These are phyloP conservation scores for Aphidius gifuensis DNA, from an alignment of 1,140 invertebrate species.

Conservation along the genomic window DNA sequence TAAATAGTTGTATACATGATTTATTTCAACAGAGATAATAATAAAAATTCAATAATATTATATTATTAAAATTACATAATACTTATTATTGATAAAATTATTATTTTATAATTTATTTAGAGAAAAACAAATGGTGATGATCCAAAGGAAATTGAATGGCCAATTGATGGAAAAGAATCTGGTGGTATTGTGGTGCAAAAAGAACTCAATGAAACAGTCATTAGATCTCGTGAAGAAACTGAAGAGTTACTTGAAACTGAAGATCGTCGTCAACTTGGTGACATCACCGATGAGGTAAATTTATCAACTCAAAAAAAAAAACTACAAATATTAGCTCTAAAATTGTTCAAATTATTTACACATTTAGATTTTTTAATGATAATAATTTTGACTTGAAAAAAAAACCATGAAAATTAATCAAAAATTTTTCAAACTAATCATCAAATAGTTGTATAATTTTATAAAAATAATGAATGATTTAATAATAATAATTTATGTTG, in stretches of 20 bases:
- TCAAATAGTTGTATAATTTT: too few species aligned
- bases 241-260: conserved; percentile 79
- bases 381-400: too few species aligned
- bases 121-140: conserved; percentile 55
- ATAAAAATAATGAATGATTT: too few species aligned
- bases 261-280: conserved; percentile 75
- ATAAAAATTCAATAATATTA: conserved; percentile 4
- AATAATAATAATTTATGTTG: too few species aligned
- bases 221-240: conserved; percentile 77
- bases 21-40: too few species aligned
- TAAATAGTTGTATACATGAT: too few species aligned
- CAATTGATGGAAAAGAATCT: conserved; percentile 57
- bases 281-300: conserved; percentile 77
- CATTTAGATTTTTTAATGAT: conserved; percentile 11
- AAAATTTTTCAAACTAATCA: too few species aligned
- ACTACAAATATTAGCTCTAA: conserved; percentile 3
- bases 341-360: background rate
- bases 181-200: conserved; percentile 71
- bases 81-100: background rate
- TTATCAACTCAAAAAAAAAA: background rate
- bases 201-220: conserved; percentile 74
- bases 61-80: background rate
- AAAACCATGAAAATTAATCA: too few species aligned
- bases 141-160: conserved; percentile 60
- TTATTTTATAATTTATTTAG: conserved; percentile 28